Evolutionary conservation across 1,140 invertebrate genomes (phyloP).

Genomic region (Lepidurus apus): DNA sequence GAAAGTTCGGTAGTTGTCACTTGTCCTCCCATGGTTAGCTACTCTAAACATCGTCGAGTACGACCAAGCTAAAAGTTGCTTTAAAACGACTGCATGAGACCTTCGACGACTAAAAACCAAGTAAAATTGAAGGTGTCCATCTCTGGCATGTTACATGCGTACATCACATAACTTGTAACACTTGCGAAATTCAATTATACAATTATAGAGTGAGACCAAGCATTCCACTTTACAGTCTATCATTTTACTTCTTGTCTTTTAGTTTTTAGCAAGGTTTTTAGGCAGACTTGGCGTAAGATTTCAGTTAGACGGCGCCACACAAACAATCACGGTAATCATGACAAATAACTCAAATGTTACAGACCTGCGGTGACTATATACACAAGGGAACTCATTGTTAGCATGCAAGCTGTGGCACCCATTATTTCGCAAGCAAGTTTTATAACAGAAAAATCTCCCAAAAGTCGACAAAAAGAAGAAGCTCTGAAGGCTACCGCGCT

Average conservation of each 20-base stretch:
- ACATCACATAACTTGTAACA: neutral
- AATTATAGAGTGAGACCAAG: neutral
- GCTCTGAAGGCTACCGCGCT: neutral
- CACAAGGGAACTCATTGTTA: conserved; percentile 13
- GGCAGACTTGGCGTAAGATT: neutral
- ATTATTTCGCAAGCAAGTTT: neutral
- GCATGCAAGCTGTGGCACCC: conserved; percentile 11
- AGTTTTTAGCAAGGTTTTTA: neutral
- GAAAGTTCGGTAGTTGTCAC: neutral
- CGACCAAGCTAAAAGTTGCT: neutral
- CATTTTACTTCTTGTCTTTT: neutral
- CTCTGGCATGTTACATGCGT: neutral
- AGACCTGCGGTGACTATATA: neutral
- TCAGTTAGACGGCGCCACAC: neutral
- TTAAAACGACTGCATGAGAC: neutral
- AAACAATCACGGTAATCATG: conserved; percentile 1
- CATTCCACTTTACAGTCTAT: neutral
- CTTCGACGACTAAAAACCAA: neutral
- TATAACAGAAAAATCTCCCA: neutral
- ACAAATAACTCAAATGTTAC: conserved; percentile 7
- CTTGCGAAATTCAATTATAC: neutral
- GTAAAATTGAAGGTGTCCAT: too few relatives aligned
- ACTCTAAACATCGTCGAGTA: neutral
- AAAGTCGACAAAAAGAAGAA: neutral
- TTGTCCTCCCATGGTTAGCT: neutral